Conservation (phyloP, 2,888 invertebrate genomes). For the Steromphala cineraria region DNA sequence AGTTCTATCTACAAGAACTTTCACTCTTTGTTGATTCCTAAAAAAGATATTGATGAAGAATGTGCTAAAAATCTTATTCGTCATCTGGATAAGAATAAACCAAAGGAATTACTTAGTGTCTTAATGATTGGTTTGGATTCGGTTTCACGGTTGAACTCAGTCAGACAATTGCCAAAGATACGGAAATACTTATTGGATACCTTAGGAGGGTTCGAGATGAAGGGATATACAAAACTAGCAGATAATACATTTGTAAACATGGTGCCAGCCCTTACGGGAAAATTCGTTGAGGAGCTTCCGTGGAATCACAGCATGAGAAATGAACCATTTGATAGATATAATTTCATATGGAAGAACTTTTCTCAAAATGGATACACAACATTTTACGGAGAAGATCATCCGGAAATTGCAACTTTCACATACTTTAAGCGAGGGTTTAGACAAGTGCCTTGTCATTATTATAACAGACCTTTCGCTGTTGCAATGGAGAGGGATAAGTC, state of each 20-base stretch:
- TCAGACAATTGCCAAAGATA: constrained; percentile 86
- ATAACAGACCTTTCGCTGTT: constrained; percentile 84
- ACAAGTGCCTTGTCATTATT: constrained; percentile 88
- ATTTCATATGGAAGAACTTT: constrained; percentile 89
- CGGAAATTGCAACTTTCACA: constrained; percentile 86
- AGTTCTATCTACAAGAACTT: constrained; percentile 46
- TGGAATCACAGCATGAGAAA: constrained; percentile 20
- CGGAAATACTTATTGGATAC: constrained; percentile 79
- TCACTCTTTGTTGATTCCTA: constrained; percentile 42
- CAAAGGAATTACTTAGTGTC: constrained; percentile 78
- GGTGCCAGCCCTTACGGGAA: constrained; percentile 82
- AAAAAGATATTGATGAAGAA: not conserved
- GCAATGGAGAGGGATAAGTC: constrained; percentile 74
- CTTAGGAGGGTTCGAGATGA: constrained; percentile 84
- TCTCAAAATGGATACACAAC: constrained; percentile 85
- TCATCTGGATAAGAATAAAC: not conserved
- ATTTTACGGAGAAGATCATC: constrained; percentile 87
- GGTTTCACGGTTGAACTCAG: constrained; percentile 88
- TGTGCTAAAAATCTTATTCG: not conserved
- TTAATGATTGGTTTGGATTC: constrained; percentile 89
- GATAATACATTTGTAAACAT: constrained; percentile 95
- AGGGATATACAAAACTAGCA: constrained; percentile 93
- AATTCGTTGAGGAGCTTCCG: constrained; percentile 29
- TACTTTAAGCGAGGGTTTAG: constrained; percentile 84
- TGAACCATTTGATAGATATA: constrained; percentile 74